phyloP scores from a whole-genome alignment of 2,113 vertebrate species.

The Lepisosteus osseus region DNA sequence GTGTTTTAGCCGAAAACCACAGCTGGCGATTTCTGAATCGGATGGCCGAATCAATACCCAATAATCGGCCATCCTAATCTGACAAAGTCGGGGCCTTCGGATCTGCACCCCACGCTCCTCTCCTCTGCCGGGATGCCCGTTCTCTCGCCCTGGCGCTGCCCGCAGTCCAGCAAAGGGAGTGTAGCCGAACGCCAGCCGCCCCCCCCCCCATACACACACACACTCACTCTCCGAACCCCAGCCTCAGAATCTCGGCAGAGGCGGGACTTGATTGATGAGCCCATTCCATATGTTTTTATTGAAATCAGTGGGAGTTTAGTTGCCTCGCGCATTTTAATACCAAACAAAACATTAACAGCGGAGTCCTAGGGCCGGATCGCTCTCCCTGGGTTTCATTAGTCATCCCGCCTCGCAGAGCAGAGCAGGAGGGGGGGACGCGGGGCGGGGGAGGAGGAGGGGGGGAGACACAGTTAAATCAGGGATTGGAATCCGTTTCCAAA shows the following conservation, averaged over 20 bases:
- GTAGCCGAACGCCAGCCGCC: too few species aligned
- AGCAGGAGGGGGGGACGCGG: not conserved
- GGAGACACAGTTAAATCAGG: not conserved
- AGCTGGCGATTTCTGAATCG: too few species aligned
- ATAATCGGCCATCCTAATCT: too few species aligned
- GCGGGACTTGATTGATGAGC: slow-evolving; percentile 66
- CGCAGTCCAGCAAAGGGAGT: too few species aligned
- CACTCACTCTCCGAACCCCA: slow-evolving; percentile 21
- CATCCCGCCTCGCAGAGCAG: slow-evolving; percentile 43
- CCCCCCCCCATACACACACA: too few species aligned
- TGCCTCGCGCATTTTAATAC: slow-evolving; percentile 64
- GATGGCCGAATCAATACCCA: too few species aligned
- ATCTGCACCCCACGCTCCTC: too few species aligned
- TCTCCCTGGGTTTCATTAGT: slow-evolving; percentile 58
- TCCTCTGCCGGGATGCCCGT: too few species aligned
- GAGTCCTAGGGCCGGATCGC: slow-evolving; percentile 43
- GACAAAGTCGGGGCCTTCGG: too few species aligned
- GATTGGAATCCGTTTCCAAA: too few species aligned
- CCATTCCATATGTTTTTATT: slow-evolving; percentile 64
- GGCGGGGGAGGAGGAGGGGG: not conserved
- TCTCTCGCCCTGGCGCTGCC: too few species aligned
- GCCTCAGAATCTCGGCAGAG: slow-evolving; percentile 60
- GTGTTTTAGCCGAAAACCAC: too few species aligned
- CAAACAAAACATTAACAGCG: slow-evolving; percentile 59
- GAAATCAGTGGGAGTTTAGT: slow-evolving; percentile 70